Conservation (phyloP, 2,797 vertebrate species). For the Tokudaia tokunoshimensis region DNA sequence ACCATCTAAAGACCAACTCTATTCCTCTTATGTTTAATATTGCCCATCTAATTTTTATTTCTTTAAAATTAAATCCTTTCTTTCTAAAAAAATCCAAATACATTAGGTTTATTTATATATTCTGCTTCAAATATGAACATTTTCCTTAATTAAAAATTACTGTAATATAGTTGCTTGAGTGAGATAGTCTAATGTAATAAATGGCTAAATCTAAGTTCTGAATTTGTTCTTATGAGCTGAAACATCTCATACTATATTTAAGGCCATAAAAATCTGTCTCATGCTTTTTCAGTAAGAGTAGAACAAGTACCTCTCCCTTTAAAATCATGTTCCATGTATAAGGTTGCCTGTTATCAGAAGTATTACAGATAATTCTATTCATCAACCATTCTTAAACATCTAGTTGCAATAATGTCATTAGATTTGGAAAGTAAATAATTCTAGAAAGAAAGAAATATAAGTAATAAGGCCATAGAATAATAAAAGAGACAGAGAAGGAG, state of each 20-base stretch:
- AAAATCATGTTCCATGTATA: background rate
- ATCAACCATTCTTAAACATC: background rate
- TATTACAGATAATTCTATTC: background rate
- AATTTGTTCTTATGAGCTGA: background rate
- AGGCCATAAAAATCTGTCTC: background rate
- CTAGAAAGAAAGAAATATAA: constrained; percentile 26
- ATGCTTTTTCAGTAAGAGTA: background rate
- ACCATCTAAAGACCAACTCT: background rate
- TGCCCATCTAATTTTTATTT: background rate
- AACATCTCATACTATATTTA: background rate
- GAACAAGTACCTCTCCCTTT: background rate
- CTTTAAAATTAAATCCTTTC: background rate
- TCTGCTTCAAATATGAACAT: constrained; percentile 31
- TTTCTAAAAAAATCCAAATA: background rate
- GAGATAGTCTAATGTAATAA: background rate
- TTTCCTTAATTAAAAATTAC: constrained; percentile 33
- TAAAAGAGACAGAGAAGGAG: background rate
- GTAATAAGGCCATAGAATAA: background rate
- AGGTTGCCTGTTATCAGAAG: background rate
- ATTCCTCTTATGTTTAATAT: background rate
- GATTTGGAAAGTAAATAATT: background rate
- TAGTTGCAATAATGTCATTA: background rate
- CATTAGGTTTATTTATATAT: background rate
- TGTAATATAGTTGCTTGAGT: background rate
- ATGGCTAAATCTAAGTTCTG: background rate